Evolutionary conservation across 1,140 invertebrate genomes (phyloP).

Genomic region (Hypothenemus hampei): DNA sequence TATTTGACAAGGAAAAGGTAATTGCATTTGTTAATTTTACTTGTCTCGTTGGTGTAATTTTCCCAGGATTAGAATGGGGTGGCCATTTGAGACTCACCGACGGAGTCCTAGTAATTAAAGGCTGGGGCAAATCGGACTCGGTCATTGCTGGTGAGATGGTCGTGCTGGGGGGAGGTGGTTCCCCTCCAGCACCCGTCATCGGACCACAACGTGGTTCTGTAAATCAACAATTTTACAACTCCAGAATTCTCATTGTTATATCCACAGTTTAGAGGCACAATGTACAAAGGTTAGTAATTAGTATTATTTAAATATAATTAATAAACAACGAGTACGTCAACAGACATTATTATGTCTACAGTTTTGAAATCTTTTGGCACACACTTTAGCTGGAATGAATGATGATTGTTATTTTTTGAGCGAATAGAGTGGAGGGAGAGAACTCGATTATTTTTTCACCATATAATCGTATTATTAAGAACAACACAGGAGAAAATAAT

Average conservation of each 20-base stretch:
- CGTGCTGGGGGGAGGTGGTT: slow-evolving; percentile 36
- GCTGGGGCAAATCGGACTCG: slow-evolving; percentile 50
- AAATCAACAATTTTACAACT: slow-evolving; percentile 7
- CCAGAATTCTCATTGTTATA: too few relatives aligned
- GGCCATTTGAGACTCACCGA: slow-evolving; percentile 50
- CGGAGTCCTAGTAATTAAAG: slow-evolving; percentile 50
- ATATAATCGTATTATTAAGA: too few relatives aligned
- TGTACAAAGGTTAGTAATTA: too few relatives aligned
- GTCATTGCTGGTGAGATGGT: slow-evolving; percentile 45
- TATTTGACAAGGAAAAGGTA: not conserved
- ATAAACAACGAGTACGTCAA: not conserved
- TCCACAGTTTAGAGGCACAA: too few relatives aligned
- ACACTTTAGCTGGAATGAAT: too few relatives aligned
- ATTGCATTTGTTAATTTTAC: slow-evolving; percentile 25
- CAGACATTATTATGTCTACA: not conserved
- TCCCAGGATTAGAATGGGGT: slow-evolving; percentile 34
- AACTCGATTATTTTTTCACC: too few relatives aligned
- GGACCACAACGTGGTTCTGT: slow-evolving; percentile 50
- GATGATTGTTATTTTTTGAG: too few relatives aligned
- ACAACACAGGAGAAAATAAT: too few relatives aligned
- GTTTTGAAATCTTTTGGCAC: slow-evolving; percentile 8
- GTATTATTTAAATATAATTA: too few relatives aligned
- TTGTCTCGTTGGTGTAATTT: slow-evolving; percentile 41
- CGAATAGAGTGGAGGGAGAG: too few relatives aligned
- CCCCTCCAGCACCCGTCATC: slow-evolving; percentile 47